Base-by-base conservation (phyloP, 2,888 invertebrate genomes). In the Choristoneura rosaceana region DNA sequence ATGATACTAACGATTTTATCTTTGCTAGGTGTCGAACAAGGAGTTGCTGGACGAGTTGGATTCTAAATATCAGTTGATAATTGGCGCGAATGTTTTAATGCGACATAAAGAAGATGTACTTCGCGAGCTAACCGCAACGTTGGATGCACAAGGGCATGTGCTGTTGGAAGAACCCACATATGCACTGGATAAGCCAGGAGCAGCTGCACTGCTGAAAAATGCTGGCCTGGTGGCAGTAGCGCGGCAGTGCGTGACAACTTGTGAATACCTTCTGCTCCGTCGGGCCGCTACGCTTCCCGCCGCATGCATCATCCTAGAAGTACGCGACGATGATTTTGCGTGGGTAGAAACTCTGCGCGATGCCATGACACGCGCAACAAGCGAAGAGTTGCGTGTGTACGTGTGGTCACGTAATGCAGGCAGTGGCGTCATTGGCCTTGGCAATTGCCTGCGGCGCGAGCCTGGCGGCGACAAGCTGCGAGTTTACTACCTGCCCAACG, bases 381-480 rank as follows among this genome's bases (percentile, higher is more conserved):
- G 88, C 34, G 95, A 95, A 73, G 94, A 92, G 38, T 87, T 93
- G 76, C 96, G 96, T 78, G 95, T 97, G 70, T 95, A 96, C 80
- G 85, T 98, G 50, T 96, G 97, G 69, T 95, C 96, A 73, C 96
- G 96, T 59, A 95, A 96, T 80, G 95, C 96, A 74, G 87, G 95
- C 38, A 95, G 95, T 86, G 99, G 99, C 75, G 95, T 98, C 76
- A 94, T 99, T 71, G 99, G 99, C 61, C 95, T 99, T 85, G 96
- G 97, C 82, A 97, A 98, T 84, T 99, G 99, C 89, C 95, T 99
- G 78, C 96, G 97, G 82, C 96, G 96, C 80, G 99, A 99, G 94
- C 95, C 97, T 5, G 98, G 98, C 76, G 98, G 98, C 17, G 92
- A 94, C 73, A 96, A 96, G 79, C 95, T 98, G 55, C 96, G 98